Base-by-base conservation (phyloP, 2,888 invertebrate genomes). In the Plebejus melissa region DNA sequence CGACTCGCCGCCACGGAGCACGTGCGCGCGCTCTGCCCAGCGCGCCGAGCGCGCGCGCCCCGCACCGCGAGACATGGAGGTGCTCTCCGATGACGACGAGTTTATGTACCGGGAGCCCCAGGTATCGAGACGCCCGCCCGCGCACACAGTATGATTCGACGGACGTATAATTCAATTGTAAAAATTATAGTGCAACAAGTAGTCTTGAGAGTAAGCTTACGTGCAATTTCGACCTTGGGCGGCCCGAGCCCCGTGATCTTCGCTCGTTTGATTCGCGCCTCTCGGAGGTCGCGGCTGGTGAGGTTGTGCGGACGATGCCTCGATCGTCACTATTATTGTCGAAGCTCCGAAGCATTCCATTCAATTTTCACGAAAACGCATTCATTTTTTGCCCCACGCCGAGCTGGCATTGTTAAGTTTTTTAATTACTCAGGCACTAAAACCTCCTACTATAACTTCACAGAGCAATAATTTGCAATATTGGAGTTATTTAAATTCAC, bases 51-150 rank as follows among this genome's bases (percentile, higher is more conserved):
- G 86, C 87, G 86, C 85, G 82, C 86, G 82, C 83, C 83, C 79
- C 83, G 80, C 81, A 79, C 76, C 81, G 78, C 86, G 81, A 85
- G 88, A 87, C 87, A 93, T 93, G 93, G 92, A 93, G 90, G 91
- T 90, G 85, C 93, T 93, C 86, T 92, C 92, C 85, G 93, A 93
- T 87, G 93, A 93, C 86, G 92, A 93, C 83, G 93, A 93, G 75
- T 91, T 86, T 85, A 82, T 88, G 86, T 90, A 90, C 85, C 90
- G 91, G 79, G 90, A 90, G 81, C 88, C 87, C 82, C 92, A 93
- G 93, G 93, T 93, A 90, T 76, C 76, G 77, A 22, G 11, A 46
- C 71, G 41, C 13, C 32, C 32, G n/a, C 72, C 32, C 32, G n/a
- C 72, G 54, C 13, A 2, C 9, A 9, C 22, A 5, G 1, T 16